Evolutionary conservation across 2,797 vertebrate species (phyloP), one percentile per base, ranked within the genome.

Genomic region (Sebastolobus alascanus): DNA sequence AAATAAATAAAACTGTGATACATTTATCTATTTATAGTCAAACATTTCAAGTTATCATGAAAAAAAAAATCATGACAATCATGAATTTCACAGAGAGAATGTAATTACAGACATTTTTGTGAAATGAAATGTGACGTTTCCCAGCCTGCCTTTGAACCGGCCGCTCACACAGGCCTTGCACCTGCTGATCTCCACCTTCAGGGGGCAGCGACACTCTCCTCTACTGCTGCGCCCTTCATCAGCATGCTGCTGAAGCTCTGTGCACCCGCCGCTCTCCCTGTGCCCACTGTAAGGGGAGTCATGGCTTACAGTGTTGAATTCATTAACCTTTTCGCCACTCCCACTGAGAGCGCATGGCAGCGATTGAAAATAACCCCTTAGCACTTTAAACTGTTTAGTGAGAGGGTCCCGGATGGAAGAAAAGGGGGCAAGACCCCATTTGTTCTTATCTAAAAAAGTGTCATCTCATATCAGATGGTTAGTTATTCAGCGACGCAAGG

Each of bases 321-420:
- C 90, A 94, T 95, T 96, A 95, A 95, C 95, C 95, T 96, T 95
- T 95, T 93, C 80, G 84, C 90, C 90, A 84, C 90, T 93, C 93
- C 90, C 89, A 87, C 68, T 87, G 83, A 93, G 93, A 87, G 84
- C 61, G 29, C 82, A 85, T 40, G 77, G 90, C 84, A 75, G 84
- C 86, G 18, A 85, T 83, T 90, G 90, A 90, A 92, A 93, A 90
- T 84, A 87, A 90, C 83, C 82, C 84, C 83, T 73, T 65, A 87
- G 84, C 88, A 83, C 89, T 89, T 90, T 82, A 90, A 92, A 87
- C 83, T 84, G 88, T 91, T 93, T 88, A 85, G 90, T 72, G 76
- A 80, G 73, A 68, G 83, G 86, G 71, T 84, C 65, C 75, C 7
- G 69, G 85, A 64, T 61, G 37, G 59, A 75, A 43, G 67, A 58